Base-by-base conservation (phyloP, 2,797 vertebrate species). In the Danio jaintianensis region DNA sequence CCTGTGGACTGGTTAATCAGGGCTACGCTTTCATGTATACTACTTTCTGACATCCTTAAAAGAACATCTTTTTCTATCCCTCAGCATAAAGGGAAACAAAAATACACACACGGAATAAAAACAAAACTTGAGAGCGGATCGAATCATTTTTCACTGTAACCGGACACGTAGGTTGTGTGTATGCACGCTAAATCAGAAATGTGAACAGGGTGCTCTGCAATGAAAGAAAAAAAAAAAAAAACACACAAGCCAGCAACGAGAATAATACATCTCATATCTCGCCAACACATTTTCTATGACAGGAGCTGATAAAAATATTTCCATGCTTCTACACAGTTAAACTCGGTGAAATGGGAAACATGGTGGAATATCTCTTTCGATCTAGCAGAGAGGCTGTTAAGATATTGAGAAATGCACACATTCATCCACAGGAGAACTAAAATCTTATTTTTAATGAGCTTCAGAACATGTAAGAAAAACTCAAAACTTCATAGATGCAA, bases 81-180 rank as follows among this genome's bases (percentile, higher is more conserved):
- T 8, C 20, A 36, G 22, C 40, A 77, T 36, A 63, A 63, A 20
- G 59, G 13, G 22, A 55, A 20, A 67, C 63, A 56, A 58, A 77
- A 67, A 47, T 48, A 77, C 52, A 67, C 20, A 0, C 40, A 15
- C 45, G 9, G 13, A 67, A 76, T 66, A 67, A 76, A 76, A 76
- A 58, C 40, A 56, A 66, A 67, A 52, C 75, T 36, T 43, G 55
- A 61, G 55, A 40, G 63, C 42, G 66, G 22, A 69, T 78, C 45
- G n/a, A 78, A 61, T 69, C 55, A 78, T 78, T 78, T 70, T 78
- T 78, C 66, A 78, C 45, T 52, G 36, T 78, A 70, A 42, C 66
- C 10, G 76, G 66, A 78, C 76, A 70, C 59, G 64, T 22, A 50
- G 12, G 9, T 20, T 20, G 53, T 9, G 36, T 29, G 42, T 20